Evolutionary conservation across 2,797 vertebrate genomes (phyloP).

Genomic region (Myotis vivesi): DNA sequence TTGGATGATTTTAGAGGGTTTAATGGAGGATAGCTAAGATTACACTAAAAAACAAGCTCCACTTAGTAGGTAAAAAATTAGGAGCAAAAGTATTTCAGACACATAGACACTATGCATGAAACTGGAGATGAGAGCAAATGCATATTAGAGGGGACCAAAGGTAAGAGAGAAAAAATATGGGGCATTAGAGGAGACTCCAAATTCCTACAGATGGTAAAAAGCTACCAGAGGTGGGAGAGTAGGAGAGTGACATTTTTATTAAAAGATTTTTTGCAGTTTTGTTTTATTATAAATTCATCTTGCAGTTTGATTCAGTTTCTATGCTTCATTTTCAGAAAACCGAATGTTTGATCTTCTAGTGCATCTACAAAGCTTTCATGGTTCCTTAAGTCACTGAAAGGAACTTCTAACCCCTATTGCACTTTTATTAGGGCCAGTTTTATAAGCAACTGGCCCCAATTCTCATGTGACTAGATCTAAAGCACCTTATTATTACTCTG

Average conservation of each 20-base stretch:
- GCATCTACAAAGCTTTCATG: background rate
- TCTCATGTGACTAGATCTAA: background rate
- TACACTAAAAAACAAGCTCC: background rate
- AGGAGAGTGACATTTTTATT: background rate
- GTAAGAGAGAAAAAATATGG: background rate
- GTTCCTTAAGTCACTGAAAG: background rate
- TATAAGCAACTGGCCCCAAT: background rate
- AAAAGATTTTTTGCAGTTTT: background rate
- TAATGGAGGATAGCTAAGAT: background rate
- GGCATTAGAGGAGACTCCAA: background rate
- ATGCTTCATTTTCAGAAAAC: background rate
- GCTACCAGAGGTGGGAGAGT: background rate
- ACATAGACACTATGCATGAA: background rate
- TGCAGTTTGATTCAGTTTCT: background rate
- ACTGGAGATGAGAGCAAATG: background rate
- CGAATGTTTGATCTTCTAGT: background rate
- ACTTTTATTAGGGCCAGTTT: background rate
- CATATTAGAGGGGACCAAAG: background rate
- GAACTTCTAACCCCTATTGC: background rate
- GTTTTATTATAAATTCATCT: background rate
- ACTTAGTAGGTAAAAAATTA: background rate
- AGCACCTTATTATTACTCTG: background rate
- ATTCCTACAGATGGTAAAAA: background rate
- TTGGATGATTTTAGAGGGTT: background rate
- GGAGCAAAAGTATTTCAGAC: background rate